Evolutionary conservation across 2,113 vertebrate genomes (phyloP).

Genomic region (Pedetes capensis): DNA sequence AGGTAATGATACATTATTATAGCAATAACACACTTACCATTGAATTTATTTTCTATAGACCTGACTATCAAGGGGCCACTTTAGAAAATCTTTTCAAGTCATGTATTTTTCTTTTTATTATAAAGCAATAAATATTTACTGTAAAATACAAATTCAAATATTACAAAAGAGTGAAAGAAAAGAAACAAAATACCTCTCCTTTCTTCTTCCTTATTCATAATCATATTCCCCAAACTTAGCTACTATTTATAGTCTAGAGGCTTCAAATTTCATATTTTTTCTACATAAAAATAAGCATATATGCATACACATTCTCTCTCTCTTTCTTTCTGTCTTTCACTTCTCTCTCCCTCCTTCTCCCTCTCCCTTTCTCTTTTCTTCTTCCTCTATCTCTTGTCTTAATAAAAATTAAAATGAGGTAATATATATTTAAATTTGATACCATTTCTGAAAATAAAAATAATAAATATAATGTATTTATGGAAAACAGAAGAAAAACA

Average conservation of each 20-base stretch:
- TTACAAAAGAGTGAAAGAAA: not conserved
- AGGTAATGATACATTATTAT: not conserved
- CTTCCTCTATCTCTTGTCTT: too few species aligned
- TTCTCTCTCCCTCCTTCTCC: too few species aligned
- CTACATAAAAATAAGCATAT: not conserved
- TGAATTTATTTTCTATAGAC: not conserved
- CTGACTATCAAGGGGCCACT: not conserved
- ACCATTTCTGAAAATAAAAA: constrained; percentile 19
- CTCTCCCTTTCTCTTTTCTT: too few species aligned
- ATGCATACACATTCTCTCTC: not conserved
- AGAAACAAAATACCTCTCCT: not conserved
- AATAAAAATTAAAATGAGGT: not conserved
- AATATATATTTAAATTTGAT: not conserved
- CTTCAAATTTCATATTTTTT: not conserved
- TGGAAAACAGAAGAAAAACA: not conserved
- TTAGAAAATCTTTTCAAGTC: not conserved
- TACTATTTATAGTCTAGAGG: not conserved
- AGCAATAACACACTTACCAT: not conserved
- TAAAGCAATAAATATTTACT: not conserved
- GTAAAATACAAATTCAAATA: constrained; percentile 20
- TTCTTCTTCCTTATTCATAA: not conserved
- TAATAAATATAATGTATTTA: not conserved
- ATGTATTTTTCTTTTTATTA: not conserved
- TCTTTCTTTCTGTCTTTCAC: too few species aligned
- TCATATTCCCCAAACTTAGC: not conserved